Conservation (phyloP, 2,797 vertebrate species). For the Oceanodroma leucorhoa region DNA sequence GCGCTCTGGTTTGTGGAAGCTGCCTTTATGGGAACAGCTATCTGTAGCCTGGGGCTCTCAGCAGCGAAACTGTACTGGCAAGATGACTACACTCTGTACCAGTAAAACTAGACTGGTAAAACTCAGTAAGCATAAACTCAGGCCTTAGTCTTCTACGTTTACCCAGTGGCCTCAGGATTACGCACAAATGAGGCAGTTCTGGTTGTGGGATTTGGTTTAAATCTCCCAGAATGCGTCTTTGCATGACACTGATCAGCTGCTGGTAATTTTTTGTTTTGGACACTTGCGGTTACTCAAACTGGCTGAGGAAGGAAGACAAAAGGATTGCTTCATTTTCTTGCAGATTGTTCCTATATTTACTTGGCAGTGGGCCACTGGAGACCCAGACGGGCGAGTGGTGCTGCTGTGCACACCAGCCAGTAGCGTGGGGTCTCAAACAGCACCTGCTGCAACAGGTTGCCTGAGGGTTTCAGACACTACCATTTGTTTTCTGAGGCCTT, state of each 20-base stretch:
- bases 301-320: not conserved
- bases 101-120: not conserved
- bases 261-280: not conserved
- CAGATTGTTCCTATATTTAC: not conserved
- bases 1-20: not conserved
- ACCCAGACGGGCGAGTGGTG: not conserved
- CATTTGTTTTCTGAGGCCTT: not conserved
- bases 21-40: not conserved
- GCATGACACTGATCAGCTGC: not conserved
- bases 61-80: not conserved
- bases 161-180: not conserved
- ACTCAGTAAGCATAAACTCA: not conserved
- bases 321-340: not conserved
- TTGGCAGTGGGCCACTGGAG: not conserved
- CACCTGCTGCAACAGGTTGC: not conserved
- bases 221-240: not conserved
- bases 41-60: not conserved
- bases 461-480: not conserved
- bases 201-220: not conserved
- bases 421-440: not conserved
- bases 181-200: not conserved
- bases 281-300: not conserved
- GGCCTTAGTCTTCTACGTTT: not conserved
- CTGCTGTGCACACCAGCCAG: not conserved
- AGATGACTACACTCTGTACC: not conserved